Conservation (phyloP, 2,113 vertebrate genomes). For the Coreoperca whiteheadi region DNA sequence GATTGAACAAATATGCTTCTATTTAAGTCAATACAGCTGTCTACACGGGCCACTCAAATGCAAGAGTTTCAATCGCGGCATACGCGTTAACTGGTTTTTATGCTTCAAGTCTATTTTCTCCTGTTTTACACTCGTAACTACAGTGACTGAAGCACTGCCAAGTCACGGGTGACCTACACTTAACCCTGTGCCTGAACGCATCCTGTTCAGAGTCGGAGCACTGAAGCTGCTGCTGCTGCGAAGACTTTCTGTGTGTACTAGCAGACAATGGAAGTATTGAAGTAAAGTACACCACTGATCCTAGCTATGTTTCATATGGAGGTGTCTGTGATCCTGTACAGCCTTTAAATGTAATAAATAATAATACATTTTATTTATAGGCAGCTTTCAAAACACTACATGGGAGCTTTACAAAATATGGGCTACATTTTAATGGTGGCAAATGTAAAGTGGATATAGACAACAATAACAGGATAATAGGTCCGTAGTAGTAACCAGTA, state of each 20-base stretch:
- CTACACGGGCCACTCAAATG: not conserved
- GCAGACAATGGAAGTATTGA: not conserved
- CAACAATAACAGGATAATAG: not conserved
- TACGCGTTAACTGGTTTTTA: not conserved
- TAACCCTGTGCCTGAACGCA: not conserved
- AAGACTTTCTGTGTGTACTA: not conserved
- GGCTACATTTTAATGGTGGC: too few species aligned
- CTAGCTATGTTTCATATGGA: not conserved
- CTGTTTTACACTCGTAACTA: not conserved
- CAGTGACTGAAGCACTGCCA: not conserved
- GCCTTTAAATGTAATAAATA: not conserved
- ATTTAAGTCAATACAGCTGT: not conserved
- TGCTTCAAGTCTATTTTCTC: not conserved
- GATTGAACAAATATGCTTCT: too few species aligned
- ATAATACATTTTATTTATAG: too few species aligned
- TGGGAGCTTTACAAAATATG: too few species aligned
- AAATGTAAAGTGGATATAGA: conserved; percentile 1
- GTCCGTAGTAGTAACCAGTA: not conserved
- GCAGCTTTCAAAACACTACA: too few species aligned
- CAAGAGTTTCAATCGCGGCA: fast-evolving
- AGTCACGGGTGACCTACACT: not conserved
- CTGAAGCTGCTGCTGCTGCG: not conserved
- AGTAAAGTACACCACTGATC: not conserved
- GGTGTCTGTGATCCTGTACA: not conserved
- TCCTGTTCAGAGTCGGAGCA: not conserved